These are phyloP conservation scores for Synergus laeviventris DNA, from an alignment of 2,888 invertebrate species.

Conservation along the genomic window DNA sequence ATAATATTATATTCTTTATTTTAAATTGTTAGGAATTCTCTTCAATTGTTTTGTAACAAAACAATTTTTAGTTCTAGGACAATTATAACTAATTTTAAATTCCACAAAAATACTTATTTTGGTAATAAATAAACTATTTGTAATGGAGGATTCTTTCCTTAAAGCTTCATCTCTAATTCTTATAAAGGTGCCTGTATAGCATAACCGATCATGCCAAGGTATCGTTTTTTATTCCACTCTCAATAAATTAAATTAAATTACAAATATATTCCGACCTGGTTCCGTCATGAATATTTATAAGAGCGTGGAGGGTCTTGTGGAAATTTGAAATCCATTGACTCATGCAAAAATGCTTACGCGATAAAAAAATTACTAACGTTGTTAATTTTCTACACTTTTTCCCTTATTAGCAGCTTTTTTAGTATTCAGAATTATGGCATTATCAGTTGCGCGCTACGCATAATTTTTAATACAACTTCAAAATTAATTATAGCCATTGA, in stretches of 20 bases:
- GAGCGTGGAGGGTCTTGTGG: neutral
- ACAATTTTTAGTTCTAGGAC: too few species aligned
- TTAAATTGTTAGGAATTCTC: too few species aligned
- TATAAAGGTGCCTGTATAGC: neutral
- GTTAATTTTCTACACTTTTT: neutral
- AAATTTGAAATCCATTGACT: neutral
- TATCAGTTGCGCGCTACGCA: too few species aligned
- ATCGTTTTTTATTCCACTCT: neutral
- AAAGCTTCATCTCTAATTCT: neutral
- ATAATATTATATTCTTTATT: neutral
- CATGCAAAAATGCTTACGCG: neutral
- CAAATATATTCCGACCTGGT: neutral
- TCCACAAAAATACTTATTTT: too few species aligned
- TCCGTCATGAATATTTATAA: constrained; percentile 25
- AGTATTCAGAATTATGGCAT: neutral
- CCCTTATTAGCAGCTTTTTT: neutral
- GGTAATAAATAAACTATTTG: too few species aligned
- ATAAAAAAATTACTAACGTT: neutral
- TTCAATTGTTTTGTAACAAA: too few species aligned
- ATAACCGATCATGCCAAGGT: neutral
- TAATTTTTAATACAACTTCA: too few species aligned
- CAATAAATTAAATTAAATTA: constrained; percentile 12
- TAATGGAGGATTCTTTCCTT: too few species aligned
- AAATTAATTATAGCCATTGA: neutral
- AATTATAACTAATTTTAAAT: too few species aligned